Base-by-base conservation (phyloP, 23 tunicate genomes). In the Halocynthia roretzi region DNA sequence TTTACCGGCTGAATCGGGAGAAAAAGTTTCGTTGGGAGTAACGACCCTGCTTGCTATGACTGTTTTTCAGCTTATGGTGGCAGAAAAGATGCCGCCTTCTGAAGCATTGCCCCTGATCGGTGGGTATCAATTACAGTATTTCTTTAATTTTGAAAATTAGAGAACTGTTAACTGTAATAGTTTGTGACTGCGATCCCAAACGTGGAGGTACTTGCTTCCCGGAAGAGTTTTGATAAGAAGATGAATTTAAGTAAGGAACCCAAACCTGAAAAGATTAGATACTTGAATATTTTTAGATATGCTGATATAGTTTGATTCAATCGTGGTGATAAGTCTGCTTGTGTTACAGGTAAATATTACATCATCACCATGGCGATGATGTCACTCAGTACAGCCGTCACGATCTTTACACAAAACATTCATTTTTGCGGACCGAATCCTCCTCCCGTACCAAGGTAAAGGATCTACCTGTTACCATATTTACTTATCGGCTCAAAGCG, bases 281-380 rank as follows among this genome's bases (percentile, higher is more conserved):
- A 31, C 44, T 31, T 31, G 44, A 31, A 31, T 31, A 31, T 31
- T n/a, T n/a, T n/a, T n/a, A n/a, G n/a, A n/a, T n/a, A n/a, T n/a
- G n/a, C n/a, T n/a, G n/a, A n/a, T n/a, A n/a, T n/a, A n/a, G n/a
- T n/a, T n/a, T n/a, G n/a, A n/a, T n/a, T n/a, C n/a, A n/a, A n/a
- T n/a, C n/a, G n/a, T n/a, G n/a, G 62, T 56, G 12, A 56, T 12
- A 56, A 10, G 62, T 56, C 12, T 68, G 4, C 20, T 51, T 77
- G 14, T 63, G 1, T 63, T 52, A 1, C 18, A 63, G 71, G 77
- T 11, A 70, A 80, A 68, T 80, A 66, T 69, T 80, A 80, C 73
- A 54, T 80, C 50, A 40, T 56, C 19, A 80, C 83, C 51, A 80
- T 80, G 83, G 62, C 77, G 9, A 21, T 80, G 76, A 49, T 80